phyloP scores from a whole-genome alignment of 2,797 vertebrate species.

The Acanthurus leucopareius region DNA sequence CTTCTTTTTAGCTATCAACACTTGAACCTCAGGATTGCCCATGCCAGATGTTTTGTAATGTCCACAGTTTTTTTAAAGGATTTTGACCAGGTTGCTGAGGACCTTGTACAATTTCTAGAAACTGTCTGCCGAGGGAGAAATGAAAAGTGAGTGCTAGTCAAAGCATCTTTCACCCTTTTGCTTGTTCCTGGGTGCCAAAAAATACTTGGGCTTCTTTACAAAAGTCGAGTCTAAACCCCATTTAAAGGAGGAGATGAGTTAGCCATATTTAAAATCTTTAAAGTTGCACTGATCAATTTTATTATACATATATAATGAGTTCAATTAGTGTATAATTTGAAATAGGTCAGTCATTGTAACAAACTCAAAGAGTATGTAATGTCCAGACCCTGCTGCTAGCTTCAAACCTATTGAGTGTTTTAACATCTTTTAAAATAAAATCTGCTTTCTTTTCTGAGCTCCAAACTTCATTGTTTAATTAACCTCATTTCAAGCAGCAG shows the following conservation, averaged over 20 bases:
- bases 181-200: background rate
- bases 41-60: background rate
- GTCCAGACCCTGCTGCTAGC: background rate
- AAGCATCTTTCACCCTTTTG: background rate
- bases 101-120: background rate
- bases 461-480: background rate
- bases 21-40: no score
- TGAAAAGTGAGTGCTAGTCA: background rate
- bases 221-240: background rate
- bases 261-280: background rate
- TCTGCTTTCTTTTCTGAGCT: background rate
- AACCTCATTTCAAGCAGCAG: no score
- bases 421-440: background rate
- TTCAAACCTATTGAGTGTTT: background rate
- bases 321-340: background rate
- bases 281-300: no score
- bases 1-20: no score
- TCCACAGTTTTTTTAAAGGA: background rate
- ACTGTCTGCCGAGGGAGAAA: background rate
- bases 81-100: background rate
- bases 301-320: no score
- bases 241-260: background rate
- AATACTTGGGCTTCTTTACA: background rate
- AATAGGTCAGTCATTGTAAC: background rate
- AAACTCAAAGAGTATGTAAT: background rate